Percentiles rank a stretch among this genome's conserved stretches.
Conservation (phyloP, 2,888 invertebrate species). For the Drosophila mimica region DNA sequence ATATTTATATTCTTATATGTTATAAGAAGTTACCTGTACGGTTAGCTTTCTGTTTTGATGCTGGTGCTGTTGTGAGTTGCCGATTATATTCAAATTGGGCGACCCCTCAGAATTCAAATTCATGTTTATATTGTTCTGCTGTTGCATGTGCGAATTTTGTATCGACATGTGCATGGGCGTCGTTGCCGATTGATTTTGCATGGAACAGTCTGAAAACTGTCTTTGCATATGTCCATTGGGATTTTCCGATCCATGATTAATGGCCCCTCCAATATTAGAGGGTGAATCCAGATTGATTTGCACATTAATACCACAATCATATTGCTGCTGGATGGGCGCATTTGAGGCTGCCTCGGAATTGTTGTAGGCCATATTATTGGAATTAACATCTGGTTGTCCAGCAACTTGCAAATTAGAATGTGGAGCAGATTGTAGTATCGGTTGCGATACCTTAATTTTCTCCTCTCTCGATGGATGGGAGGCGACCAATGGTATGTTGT, state of each 20-base stretch:
- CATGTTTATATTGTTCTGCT: slow-evolving; percentile 77
- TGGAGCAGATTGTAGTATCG: slow-evolving; percentile 39
- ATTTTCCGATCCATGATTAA: slow-evolving; percentile 90
- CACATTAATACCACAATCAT: slow-evolving; percentile 93
- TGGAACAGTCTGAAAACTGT: slow-evolving; percentile 89
- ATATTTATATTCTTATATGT: neutral
- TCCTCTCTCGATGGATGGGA: slow-evolving; percentile 54
- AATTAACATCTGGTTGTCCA: slow-evolving; percentile 64
- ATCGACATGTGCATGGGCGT: slow-evolving; percentile 85
- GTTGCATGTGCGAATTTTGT: slow-evolving; percentile 88
- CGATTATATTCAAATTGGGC: slow-evolving; percentile 84
- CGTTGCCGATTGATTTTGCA: slow-evolving; percentile 87
- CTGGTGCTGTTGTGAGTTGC: slow-evolving; percentile 74
- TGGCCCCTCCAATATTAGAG: slow-evolving; percentile 93
- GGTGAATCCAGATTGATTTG: slow-evolving; percentile 95
- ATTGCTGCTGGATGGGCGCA: slow-evolving; percentile 89
- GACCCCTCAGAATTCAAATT: slow-evolving; percentile 78
- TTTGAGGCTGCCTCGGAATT: slow-evolving; percentile 94
- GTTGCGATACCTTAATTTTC: slow-evolving; percentile 65
- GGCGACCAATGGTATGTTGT: slow-evolving; percentile 43
- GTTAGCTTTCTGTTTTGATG: slow-evolving; percentile 80
- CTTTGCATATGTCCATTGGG: slow-evolving; percentile 87
- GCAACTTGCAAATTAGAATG: slow-evolving; percentile 73
- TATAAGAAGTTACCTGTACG: slow-evolving; percentile 72
- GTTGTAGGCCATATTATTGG: slow-evolving; percentile 88